phyloP scores from a whole-genome alignment of 2,888 invertebrate species.

The Diadromus collaris region DNA sequence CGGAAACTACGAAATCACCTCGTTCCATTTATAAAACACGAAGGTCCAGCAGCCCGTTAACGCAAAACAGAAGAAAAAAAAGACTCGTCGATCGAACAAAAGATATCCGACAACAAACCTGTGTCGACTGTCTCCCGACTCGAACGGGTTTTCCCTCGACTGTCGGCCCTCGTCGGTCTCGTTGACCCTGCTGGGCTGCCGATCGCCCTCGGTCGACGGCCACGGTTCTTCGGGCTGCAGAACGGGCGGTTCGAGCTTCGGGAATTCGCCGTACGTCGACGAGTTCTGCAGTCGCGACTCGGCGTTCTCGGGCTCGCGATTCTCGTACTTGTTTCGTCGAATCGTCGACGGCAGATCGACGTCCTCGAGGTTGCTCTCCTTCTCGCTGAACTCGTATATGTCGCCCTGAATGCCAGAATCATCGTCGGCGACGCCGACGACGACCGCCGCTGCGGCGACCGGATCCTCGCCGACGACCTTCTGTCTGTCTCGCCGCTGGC shows the following conservation, averaged over 20 bases:
- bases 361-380: slow-evolving; percentile 78
- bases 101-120: slow-evolving; percentile 66
- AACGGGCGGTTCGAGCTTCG: slow-evolving; percentile 71
- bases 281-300: slow-evolving; percentile 67
- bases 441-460: slow-evolving; percentile 56
- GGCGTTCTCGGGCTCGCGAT: slow-evolving; percentile 66
- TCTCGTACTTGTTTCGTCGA: slow-evolving; percentile 75
- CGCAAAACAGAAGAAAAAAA: slow-evolving; percentile 5
- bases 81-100: not conserved
- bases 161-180: slow-evolving; percentile 61
- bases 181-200: slow-evolving; percentile 31
- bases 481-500: slow-evolving; percentile 71
- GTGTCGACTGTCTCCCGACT: slow-evolving; percentile 65
- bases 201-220: slow-evolving; percentile 63
- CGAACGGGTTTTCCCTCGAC: slow-evolving; percentile 66
- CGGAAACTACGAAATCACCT: too few relatives aligned
- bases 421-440: slow-evolving; percentile 77
- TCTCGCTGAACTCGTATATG: slow-evolving; percentile 82
- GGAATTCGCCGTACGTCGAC: slow-evolving; percentile 67
- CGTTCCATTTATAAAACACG: too few relatives aligned
- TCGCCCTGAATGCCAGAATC: slow-evolving; percentile 80
- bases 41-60: too few relatives aligned
- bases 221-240: slow-evolving; percentile 72
- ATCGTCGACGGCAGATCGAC: slow-evolving; percentile 72
- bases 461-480: slow-evolving; percentile 47